A percentile compares a stretch with the other conserved stretches of the same genome.
phyloP scores from a whole-genome alignment of 2,113 vertebrate species.

The Melospiza georgiana region DNA sequence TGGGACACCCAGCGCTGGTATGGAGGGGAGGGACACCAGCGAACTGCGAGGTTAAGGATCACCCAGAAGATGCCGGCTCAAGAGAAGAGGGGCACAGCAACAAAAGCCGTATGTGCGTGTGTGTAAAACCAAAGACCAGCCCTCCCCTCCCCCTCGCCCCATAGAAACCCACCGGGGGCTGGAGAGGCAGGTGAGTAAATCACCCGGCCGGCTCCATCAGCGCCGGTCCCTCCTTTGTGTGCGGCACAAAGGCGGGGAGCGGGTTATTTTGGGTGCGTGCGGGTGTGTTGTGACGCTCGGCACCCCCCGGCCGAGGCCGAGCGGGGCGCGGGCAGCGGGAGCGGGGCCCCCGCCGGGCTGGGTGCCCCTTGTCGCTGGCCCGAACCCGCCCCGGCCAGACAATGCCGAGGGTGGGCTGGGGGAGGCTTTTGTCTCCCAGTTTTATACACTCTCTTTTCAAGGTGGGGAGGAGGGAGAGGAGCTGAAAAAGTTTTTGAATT shows the following conservation, averaged over 20 bases:
- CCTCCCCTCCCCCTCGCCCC: not conserved
- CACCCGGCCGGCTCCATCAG: slow-evolving; percentile 36
- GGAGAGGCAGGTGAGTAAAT: slow-evolving; percentile 72
- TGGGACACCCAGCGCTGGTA: not conserved
- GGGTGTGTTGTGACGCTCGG: slow-evolving; percentile 28
- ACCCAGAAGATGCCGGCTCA: slow-evolving; percentile 11
- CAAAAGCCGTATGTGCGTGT: not conserved
- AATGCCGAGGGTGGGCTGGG: slow-evolving; percentile 67
- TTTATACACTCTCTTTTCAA: slow-evolving; percentile 77
- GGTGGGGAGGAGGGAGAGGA: slow-evolving; percentile 71
- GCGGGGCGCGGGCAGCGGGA: not conserved
- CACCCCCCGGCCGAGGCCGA: not conserved
- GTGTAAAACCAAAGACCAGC: slow-evolving; percentile 4
- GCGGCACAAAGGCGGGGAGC: slow-evolving; percentile 44
- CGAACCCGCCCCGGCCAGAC: slow-evolving; percentile 48
- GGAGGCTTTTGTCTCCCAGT: slow-evolving; percentile 73
- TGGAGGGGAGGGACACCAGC: not conserved
- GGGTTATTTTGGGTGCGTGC: slow-evolving; percentile 49
- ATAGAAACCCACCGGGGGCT: slow-evolving; percentile 34
- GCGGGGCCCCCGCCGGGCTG: slow-evolving; percentile 27
- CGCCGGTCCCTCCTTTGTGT: slow-evolving; percentile 43
- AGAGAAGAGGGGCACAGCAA: not conserved
- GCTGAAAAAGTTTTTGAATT: slow-evolving; percentile 80
- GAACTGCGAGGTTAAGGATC: not conserved
- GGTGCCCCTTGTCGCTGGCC: slow-evolving; percentile 62